phyloP scores from a whole-genome alignment of 2,888 invertebrate genomes.

The Andrena minutula region DNA sequence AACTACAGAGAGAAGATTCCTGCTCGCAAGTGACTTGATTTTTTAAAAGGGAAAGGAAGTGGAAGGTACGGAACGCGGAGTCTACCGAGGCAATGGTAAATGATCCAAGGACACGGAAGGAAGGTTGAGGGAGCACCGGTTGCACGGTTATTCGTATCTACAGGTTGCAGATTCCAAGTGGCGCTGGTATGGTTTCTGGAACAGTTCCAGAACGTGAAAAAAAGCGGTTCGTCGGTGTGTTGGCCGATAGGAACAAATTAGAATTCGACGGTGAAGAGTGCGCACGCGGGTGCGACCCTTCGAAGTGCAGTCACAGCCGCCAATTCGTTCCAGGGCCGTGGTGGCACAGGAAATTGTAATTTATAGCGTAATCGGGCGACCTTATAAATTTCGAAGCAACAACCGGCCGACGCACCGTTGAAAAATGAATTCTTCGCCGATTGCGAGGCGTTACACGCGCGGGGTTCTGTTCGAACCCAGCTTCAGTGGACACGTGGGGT shows the following conservation, averaged over 20 bases:
- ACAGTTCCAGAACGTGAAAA: slow-evolving; percentile 61
- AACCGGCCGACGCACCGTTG: slow-evolving; percentile 15
- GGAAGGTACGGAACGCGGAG: slow-evolving; percentile 4
- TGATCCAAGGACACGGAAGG: slow-evolving; percentile 29
- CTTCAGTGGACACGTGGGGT: not conserved
- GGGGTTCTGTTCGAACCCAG: not conserved
- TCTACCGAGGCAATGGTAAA: slow-evolving; percentile 24
- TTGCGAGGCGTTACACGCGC: not conserved
- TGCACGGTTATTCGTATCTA: slow-evolving; percentile 70
- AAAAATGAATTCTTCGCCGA: slow-evolving; percentile 35
- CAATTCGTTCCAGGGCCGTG: slow-evolving; percentile 58
- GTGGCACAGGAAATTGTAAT: slow-evolving; percentile 63
- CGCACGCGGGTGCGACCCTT: slow-evolving; percentile 44
- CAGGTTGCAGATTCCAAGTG: slow-evolving; percentile 73
- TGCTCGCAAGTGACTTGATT: too few relatives aligned
- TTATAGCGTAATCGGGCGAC: slow-evolving; percentile 50
- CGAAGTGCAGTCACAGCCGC: slow-evolving; percentile 41
- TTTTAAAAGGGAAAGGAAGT: not conserved
- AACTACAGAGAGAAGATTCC: too few relatives aligned
- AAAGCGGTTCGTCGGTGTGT: slow-evolving; percentile 27
- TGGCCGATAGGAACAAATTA: slow-evolving; percentile 60
- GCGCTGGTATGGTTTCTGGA: slow-evolving; percentile 60
- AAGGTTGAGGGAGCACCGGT: slow-evolving; percentile 52
- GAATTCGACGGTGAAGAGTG: slow-evolving; percentile 49
- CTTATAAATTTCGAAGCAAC: slow-evolving; percentile 48